phyloP scores from a whole-genome alignment of 2,113 vertebrate species.

The Otis tarda region DNA sequence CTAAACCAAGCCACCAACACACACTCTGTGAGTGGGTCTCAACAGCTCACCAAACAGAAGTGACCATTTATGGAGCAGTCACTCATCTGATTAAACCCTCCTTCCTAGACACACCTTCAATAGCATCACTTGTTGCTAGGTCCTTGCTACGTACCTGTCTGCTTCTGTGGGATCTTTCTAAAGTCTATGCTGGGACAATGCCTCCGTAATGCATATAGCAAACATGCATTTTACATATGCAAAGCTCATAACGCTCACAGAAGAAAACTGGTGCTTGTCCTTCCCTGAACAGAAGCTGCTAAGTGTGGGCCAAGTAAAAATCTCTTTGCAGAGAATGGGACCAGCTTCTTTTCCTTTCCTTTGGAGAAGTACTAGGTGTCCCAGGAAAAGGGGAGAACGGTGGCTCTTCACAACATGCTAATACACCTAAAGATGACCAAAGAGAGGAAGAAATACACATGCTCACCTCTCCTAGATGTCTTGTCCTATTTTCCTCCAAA shows the following conservation, averaged over 20 bases:
- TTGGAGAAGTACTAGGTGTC: background rate
- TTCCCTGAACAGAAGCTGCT: background rate
- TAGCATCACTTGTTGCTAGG: background rate
- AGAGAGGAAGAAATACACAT: background rate
- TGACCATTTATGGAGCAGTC: background rate
- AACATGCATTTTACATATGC: background rate
- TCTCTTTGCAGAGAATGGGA: background rate
- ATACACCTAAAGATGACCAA: background rate
- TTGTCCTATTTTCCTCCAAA: background rate
- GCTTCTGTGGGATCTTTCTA: background rate
- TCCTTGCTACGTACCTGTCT: background rate
- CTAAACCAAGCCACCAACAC: background rate
- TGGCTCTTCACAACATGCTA: background rate
- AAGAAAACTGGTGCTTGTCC: background rate
- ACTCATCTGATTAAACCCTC: background rate
- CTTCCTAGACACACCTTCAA: background rate
- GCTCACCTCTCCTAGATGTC: background rate
- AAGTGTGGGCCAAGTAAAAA: background rate
- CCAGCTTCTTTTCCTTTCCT: background rate
- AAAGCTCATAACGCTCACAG: background rate
- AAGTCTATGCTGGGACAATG: background rate
- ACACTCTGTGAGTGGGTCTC: background rate
- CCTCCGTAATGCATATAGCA: background rate
- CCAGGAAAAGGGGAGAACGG: background rate
- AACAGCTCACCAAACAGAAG: background rate